Evolutionary conservation across 2,797 vertebrate genomes (phyloP), one percentile per base, ranked within the genome.

Genomic region (Aphelocoma californica): DNA sequence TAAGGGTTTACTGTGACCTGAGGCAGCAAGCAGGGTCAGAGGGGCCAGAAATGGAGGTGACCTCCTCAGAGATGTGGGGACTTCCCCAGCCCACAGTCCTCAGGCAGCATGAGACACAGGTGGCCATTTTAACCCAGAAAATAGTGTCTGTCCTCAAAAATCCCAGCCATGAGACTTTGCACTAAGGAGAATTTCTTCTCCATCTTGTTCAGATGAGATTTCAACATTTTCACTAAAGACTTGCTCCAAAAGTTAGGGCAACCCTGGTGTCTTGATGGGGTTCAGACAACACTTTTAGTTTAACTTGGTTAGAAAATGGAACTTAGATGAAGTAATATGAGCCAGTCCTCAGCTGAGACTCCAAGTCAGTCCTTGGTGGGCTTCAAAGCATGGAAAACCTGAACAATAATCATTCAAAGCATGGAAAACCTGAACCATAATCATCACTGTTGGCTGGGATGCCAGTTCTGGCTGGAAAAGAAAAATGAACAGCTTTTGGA

Each of bases 401-500:
- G 53, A 88, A 58, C 0, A 3, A n/a, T 45, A 66, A 66, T 58
- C 9, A 67, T 92, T 71, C 26, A 38, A 86, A 83, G 71, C 36
- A 38, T 40, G 53, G 86, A 83, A 86, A 88, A 86, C 31, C 26
- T 61, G 65, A 94, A 48, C 47, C 18, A 31, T 2, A 85, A 66
- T 34, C 40, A 81, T 48, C 53, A 8, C 34, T 70, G 24, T 45
- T 81, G 48, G 71, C 74, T 91, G 38, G 32, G 48, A 92, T 50
- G 32, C 19, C 51, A 48, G 40, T 57, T 87, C 73, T 66, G 53
- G 20, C 31, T 69, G 56, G 32, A 24, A 40, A 85, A 84, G 21
- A 23, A 90, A 86, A 75, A 45, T 18, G 34, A 95, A 48, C 64
- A 93, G 71, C 48, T 82, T 86, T 82, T 80, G 53, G 81, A 80